Percentiles rank a stretch among this genome's conserved stretches.
Evolutionary conservation across 1,140 invertebrate genomes (phyloP).

Genomic region (Drosophila melanica): DNA sequence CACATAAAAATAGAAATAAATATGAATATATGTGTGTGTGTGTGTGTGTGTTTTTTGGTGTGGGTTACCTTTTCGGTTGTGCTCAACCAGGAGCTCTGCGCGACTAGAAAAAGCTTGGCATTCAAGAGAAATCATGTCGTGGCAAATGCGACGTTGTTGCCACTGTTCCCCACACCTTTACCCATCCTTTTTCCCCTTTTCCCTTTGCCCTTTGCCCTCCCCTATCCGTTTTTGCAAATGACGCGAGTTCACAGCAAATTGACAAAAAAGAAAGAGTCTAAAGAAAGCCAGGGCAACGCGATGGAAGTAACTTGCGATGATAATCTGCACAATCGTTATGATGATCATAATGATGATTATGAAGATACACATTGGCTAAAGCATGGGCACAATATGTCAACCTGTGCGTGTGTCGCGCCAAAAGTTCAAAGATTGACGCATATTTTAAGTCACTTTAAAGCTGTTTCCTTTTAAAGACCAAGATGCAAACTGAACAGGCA

Average conservation of each 20-base stretch:
- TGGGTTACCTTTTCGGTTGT: not conserved
- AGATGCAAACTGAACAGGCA: too few species aligned
- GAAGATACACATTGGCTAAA: conserved; percentile 1
- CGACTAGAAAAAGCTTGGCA: conserved; percentile 27
- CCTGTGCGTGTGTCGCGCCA: not conserved
- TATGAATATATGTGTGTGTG: conserved; percentile 41
- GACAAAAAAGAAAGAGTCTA: conserved; percentile 51
- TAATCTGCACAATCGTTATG: conserved; percentile 41
- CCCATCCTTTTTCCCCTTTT: conserved; percentile 6
- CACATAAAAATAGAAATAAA: conserved; percentile 77
- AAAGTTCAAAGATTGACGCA: conserved; percentile 10
- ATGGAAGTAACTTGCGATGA: conserved; percentile 53
- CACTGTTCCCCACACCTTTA: not conserved
- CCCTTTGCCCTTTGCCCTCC: not conserved
- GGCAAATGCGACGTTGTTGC: conserved; percentile 66
- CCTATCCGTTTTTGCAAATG: conserved; percentile 49
- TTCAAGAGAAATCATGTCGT: conserved; percentile 73
- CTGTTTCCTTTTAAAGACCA: not conserved
- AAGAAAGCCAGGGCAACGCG: conserved; percentile 50
- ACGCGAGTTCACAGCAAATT: conserved; percentile 66
- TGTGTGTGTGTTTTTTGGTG: conserved; percentile 1
- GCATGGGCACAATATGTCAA: conserved; percentile 6
- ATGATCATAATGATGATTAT: conserved; percentile 7
- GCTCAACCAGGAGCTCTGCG: not conserved
- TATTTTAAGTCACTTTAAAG: conserved; percentile 7